Evolutionary conservation across 2,797 vertebrate genomes (phyloP).

Genomic region (Loriculus beryllinus): DNA sequence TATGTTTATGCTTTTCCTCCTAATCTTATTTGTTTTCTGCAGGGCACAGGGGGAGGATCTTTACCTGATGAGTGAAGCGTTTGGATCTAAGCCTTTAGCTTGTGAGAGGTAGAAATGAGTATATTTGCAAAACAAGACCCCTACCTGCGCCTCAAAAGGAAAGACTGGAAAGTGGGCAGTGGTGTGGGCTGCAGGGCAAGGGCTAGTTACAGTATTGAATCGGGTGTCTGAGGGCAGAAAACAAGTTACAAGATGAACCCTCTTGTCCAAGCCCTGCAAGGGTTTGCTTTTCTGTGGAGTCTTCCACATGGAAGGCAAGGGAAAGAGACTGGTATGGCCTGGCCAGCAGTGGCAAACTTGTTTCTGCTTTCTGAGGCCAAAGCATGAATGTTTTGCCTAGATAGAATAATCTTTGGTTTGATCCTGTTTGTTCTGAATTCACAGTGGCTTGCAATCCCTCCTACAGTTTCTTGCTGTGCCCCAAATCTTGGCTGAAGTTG

Average conservation of each 20-base stretch:
- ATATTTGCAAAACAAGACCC: background rate
- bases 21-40: background rate
- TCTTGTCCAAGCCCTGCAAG: background rate
- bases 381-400: background rate
- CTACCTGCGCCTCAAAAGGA: background rate
- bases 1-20: background rate
- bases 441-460: background rate
- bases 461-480: background rate
- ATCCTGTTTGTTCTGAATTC: background rate
- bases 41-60: accelerated
- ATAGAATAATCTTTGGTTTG: background rate
- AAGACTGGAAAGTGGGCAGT: background rate
- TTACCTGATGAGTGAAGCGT: background rate
- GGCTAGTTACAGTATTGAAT: accelerated
- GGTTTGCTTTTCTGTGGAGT: background rate
- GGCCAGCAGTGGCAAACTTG: background rate
- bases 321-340: background rate
- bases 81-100: background rate
- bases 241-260: background rate
- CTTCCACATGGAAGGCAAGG: background rate
- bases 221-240: background rate
- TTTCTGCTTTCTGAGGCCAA: background rate
- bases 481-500: background rate
- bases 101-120: background rate
- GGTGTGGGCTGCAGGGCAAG: background rate